Evolutionary conservation across 2,113 vertebrate genomes (phyloP).

Genomic region (Prionailurus viverrinus): DNA sequence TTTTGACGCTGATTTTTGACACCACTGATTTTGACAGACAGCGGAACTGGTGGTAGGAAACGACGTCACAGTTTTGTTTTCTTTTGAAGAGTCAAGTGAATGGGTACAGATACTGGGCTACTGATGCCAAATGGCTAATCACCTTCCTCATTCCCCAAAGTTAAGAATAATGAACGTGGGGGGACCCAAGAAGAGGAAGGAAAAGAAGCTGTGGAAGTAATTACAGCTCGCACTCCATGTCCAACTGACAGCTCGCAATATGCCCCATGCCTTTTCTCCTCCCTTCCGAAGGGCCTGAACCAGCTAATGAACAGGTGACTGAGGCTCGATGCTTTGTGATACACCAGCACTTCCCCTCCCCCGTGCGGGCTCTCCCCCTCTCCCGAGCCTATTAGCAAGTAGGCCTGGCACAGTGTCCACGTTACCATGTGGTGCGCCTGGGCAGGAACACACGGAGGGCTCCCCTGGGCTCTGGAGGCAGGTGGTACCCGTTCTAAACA

Average conservation of each 20-base stretch:
- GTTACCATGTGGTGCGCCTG: slow-evolving; percentile 80
- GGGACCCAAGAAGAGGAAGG: neutral
- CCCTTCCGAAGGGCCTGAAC: slow-evolving; percentile 78
- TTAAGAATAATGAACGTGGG: neutral
- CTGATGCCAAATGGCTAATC: neutral
- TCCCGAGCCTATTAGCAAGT: slow-evolving; percentile 80
- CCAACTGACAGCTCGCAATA: slow-evolving; percentile 84
- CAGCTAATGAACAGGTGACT: slow-evolving; percentile 83
- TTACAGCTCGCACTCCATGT: slow-evolving; percentile 79
- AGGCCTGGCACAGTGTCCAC: slow-evolving; percentile 80
- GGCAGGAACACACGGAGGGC: slow-evolving; percentile 67
- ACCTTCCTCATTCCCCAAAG: neutral
- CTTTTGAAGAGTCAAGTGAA: neutral
- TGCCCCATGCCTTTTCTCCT: slow-evolving; percentile 83
- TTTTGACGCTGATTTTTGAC: too few relatives aligned
- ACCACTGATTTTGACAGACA: neutral
- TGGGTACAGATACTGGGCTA: neutral
- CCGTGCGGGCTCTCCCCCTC: slow-evolving; percentile 58
- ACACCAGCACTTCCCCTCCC: slow-evolving; percentile 78
- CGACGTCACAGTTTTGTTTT: neutral
- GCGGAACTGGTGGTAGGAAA: neutral
- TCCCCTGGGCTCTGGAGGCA: slow-evolving; percentile 84
- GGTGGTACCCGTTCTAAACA: slow-evolving; percentile 82
- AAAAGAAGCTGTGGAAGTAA: slow-evolving; percentile 80
- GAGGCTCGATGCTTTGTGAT: slow-evolving; percentile 77